Conservation (phyloP, 2,797 vertebrate species). For the Pseudopleuronectes americanus region DNA sequence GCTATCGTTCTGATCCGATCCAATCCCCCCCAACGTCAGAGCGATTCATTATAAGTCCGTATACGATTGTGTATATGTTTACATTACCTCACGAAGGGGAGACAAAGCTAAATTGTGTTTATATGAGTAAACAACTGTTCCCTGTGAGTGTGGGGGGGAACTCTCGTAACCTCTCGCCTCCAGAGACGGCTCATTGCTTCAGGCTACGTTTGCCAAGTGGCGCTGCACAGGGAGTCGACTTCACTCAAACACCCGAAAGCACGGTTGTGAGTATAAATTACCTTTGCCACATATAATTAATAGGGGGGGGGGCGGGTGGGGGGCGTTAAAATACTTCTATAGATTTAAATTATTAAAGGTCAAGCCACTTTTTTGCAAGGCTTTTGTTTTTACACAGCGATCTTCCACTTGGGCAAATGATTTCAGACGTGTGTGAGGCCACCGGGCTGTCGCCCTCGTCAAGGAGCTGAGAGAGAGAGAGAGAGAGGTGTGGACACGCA, state of each 20-base stretch:
- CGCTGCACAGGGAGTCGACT: conserved; percentile 42
- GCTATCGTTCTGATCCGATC: conserved; percentile 66
- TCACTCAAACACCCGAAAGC: conserved; percentile 49
- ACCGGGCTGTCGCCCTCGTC: conserved; percentile 29
- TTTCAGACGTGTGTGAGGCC: conserved; percentile 21
- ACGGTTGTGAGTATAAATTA: conserved; percentile 29
- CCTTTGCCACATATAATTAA: conserved; percentile 33
- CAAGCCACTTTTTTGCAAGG: neutral
- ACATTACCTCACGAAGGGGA: conserved; percentile 25
- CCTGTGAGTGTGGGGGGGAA: conserved; percentile 44
- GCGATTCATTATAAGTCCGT: conserved; percentile 49
- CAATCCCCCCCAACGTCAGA: conserved; percentile 55
- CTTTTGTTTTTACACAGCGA: conserved; percentile 6
- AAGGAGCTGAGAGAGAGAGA: conserved; percentile 3
- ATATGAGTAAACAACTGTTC: conserved; percentile 62
- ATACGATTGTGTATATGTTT: conserved; percentile 40
- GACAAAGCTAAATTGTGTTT: conserved; percentile 63
- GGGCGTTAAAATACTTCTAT: neutral
- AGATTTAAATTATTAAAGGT: conserved; percentile 14
- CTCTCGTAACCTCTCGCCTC: conserved; percentile 59
- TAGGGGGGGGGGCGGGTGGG: neutral
- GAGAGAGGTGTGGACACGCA: conserved; percentile 52
- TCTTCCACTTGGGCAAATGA: neutral
- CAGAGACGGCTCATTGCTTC: conserved; percentile 54
- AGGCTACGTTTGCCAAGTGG: conserved; percentile 31